Percentiles rank a stretch among this genome's conserved stretches.
Conservation (phyloP, 2,113 vertebrate genomes). For the Actenoides lindsayi region DNA sequence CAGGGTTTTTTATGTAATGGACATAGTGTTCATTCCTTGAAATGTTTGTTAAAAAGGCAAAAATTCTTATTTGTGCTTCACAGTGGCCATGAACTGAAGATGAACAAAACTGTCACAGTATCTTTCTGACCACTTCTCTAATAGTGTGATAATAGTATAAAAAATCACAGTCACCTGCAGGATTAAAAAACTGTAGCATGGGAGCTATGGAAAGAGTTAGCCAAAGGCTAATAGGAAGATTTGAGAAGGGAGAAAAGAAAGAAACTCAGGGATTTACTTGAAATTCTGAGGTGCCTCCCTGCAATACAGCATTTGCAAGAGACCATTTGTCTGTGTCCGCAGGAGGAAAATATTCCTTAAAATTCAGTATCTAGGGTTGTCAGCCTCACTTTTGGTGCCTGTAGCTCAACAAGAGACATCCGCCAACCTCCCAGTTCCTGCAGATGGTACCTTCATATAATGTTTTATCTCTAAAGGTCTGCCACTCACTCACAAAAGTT, state of each 20-base stretch:
- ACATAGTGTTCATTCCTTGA: neutral
- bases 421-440: slow-evolving; percentile 13
- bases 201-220: neutral
- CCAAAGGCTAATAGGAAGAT: neutral
- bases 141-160: neutral
- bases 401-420: slow-evolving; percentile 33
- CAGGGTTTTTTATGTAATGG: neutral
- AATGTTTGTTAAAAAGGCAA: neutral
- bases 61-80: neutral
- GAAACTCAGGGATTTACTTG: neutral
- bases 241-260: slow-evolving; percentile 7
- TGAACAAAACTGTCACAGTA: neutral
- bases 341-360: slow-evolving; percentile 38
- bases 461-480: slow-evolving; percentile 61
- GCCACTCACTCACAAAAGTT: slow-evolving; percentile 52
- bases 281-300: neutral
- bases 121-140: neutral
- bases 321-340: slow-evolving; percentile 3
- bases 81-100: neutral
- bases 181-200: neutral
- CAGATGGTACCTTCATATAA: slow-evolving; percentile 48
- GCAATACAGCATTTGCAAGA: neutral
- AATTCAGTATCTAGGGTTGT: slow-evolving; percentile 31
- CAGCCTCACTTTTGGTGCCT: slow-evolving; percentile 43
- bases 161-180: neutral